phyloP scores from a whole-genome alignment of 2,888 invertebrate species.

The Automeris io region DNA sequence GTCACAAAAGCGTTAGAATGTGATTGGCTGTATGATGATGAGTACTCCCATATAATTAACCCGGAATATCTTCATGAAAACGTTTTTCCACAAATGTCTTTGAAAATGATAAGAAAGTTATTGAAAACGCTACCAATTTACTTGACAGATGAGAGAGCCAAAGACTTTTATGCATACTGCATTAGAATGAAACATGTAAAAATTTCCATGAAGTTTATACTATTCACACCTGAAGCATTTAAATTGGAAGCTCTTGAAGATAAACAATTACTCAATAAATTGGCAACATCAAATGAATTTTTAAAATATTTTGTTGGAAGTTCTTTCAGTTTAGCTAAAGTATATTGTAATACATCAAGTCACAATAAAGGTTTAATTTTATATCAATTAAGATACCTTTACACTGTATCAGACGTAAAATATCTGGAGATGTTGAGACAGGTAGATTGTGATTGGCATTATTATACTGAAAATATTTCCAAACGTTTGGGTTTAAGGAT shows the following conservation, averaged over 20 bases:
- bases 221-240: slow-evolving; percentile 31
- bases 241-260: slow-evolving; percentile 32
- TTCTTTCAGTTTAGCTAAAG: slow-evolving; percentile 31
- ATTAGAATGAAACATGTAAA: slow-evolving; percentile 20
- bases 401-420: slow-evolving; percentile 7
- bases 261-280: slow-evolving; percentile 3
- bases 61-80: slow-evolving; percentile 35
- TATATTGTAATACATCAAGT: slow-evolving; percentile 14
- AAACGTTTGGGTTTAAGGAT: slow-evolving; percentile 1
- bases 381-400: slow-evolving; percentile 17
- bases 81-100: slow-evolving; percentile 48
- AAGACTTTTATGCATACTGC: slow-evolving; percentile 40
- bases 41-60: slow-evolving; percentile 34
- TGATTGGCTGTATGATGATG: slow-evolving; percentile 38
- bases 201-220: slow-evolving; percentile 40
- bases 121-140: slow-evolving; percentile 30
- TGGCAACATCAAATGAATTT: slow-evolving; percentile 7
- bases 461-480: too few species aligned
- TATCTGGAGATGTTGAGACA: slow-evolving; percentile 8
- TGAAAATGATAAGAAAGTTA: slow-evolving; percentile 46
- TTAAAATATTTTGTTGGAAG: slow-evolving; percentile 30
- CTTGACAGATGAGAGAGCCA: slow-evolving; percentile 31
- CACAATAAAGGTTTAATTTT: slow-evolving; percentile 9
- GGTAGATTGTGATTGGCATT: neutral
- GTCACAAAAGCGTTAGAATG: slow-evolving; percentile 45